Conservation (phyloP, 2,888 invertebrate genomes). For the Ellobium chinense region DNA sequence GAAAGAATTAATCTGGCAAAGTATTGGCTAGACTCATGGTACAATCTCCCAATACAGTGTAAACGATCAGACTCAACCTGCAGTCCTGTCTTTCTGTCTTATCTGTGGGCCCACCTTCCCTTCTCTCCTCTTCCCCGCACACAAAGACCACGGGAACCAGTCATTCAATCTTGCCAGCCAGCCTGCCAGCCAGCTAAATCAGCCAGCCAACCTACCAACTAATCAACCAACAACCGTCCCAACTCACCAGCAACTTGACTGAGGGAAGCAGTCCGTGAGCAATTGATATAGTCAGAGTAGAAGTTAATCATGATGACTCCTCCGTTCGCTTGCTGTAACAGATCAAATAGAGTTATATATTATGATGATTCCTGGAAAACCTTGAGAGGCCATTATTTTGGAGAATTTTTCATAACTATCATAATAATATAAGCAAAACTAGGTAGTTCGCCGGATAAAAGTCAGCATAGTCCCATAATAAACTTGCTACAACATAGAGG, state of each 20-base stretch:
- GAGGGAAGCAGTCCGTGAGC: conserved; percentile 5
- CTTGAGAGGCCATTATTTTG: too few species aligned
- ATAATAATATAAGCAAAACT: too few species aligned
- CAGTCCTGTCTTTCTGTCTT: too few species aligned
- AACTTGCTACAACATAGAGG: too few species aligned
- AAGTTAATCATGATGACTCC: conserved; percentile 87
- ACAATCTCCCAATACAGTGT: neutral
- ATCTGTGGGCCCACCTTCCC: neutral
- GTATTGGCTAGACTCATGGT: too few species aligned
- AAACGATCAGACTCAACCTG: neutral
- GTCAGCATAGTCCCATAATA: too few species aligned
- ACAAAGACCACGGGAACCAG: too few species aligned
- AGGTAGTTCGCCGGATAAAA: too few species aligned
- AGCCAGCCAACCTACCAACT: neutral
- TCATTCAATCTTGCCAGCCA: neutral
- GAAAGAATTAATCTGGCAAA: too few species aligned
- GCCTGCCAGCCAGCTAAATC: neutral
- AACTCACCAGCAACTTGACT: conserved; percentile 24
- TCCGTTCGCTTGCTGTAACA: conserved; percentile 49
- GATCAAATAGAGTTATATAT: too few species aligned
- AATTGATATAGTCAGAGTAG: conserved; percentile 89
- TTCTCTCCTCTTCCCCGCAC: neutral
- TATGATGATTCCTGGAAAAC: too few species aligned
- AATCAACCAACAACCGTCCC: neutral
- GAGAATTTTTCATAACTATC: too few species aligned